Percentiles rank a stretch among this genome's conserved stretches.
These are phyloP conservation scores for Acanthochromis polyacanthus DNA, from an alignment of 2,113 vertebrate species.

Conservation along the genomic window DNA sequence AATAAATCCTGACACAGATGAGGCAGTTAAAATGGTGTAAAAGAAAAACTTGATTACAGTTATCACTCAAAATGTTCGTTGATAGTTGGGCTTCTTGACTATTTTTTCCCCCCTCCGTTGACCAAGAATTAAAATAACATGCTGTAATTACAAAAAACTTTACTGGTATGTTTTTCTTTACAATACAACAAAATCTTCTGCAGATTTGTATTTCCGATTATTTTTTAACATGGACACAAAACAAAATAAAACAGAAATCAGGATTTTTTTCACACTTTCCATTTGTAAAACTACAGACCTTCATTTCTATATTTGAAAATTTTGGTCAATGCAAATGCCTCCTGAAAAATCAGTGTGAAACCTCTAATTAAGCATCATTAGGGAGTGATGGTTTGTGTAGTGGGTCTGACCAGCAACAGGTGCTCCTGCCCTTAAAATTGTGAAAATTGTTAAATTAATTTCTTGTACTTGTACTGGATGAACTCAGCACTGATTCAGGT, in stretches of 20 bases:
- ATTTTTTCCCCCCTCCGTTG: too few relatives aligned
- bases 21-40: too few relatives aligned
- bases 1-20: too few relatives aligned
- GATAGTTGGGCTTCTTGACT: too few relatives aligned
- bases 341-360: slow-evolving; percentile 11
- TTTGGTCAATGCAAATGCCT: neutral
- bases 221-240: slow-evolving; percentile 13
- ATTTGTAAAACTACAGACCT: neutral
- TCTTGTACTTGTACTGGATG: neutral
- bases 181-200: slow-evolving; percentile 50
- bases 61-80: too few relatives aligned
- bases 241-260: neutral
- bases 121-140: slow-evolving; percentile 8
- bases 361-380: neutral
- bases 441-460: neutral
- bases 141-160: slow-evolving; percentile 73
- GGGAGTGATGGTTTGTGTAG: neutral
- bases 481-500: neutral
- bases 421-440: neutral
- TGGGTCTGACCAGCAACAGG: neutral
- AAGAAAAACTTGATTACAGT: too few relatives aligned
- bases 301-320: slow-evolving; percentile 5
- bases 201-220: neutral
- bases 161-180: slow-evolving; percentile 70
- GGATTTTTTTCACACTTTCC: neutral